Evolutionary conservation across 2,888 invertebrate genomes (phyloP).

Genomic region (Tromatobia lineatoria): DNA sequence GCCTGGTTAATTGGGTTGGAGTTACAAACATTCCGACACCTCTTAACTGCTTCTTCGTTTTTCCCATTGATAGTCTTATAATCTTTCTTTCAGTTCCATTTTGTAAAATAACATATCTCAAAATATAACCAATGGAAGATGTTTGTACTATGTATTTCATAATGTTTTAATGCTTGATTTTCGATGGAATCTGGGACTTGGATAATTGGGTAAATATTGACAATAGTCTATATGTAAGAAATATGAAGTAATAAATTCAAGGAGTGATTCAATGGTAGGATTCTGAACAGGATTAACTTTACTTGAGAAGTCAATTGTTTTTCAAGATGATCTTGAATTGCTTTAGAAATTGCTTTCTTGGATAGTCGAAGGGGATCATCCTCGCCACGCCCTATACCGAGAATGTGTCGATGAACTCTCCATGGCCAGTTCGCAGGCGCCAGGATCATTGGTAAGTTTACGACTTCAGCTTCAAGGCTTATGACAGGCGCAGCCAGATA

Average conservation of each 20-base stretch:
- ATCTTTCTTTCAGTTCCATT: too few relatives aligned
- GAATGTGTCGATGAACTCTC: constrained; percentile 17
- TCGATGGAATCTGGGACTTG: background rate
- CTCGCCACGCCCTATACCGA: constrained; percentile 29
- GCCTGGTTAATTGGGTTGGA: background rate
- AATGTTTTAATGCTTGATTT: too few relatives aligned
- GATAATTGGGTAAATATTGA: too few relatives aligned
- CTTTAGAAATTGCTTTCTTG: background rate
- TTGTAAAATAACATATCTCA: too few relatives aligned
- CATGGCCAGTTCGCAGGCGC: constrained; percentile 44
- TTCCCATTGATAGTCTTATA: too few relatives aligned
- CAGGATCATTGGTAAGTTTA: constrained; percentile 23
- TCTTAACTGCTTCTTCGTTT: too few relatives aligned
- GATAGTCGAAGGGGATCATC: background rate
- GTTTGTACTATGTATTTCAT: too few relatives aligned
- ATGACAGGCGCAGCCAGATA: constrained; percentile 13
- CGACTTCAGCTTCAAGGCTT: constrained; percentile 14
- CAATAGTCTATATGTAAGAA: too few relatives aligned
- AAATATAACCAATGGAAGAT: too few relatives aligned
- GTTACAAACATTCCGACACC: background rate
- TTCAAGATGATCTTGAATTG: background rate
- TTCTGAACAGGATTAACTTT: background rate
- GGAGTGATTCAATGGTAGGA: too few relatives aligned
- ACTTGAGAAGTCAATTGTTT: too few relatives aligned
- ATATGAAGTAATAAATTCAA: too few relatives aligned